Evolutionary conservation across 2,113 vertebrate species (phyloP), one percentile per base, ranked within the genome.

Genomic region (Prionailurus bengalensis): DNA sequence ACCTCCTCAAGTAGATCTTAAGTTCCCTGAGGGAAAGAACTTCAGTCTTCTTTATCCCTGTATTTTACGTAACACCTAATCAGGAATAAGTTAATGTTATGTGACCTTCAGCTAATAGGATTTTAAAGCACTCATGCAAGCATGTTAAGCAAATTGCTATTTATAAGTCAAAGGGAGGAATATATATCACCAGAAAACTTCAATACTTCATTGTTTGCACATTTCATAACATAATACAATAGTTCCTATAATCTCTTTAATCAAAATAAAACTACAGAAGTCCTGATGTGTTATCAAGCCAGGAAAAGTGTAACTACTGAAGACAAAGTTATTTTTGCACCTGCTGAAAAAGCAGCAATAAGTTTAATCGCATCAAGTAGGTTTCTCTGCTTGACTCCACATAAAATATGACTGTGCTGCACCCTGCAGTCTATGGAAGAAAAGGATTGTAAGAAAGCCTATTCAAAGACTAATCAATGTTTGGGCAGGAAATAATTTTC

Each of bases 401-500:
- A 90, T 86, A 76, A 92, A 97, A 95, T 48, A 89, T 68, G 71
- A 78, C 27, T 13, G 19, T 85, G 93, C 53, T 95, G 92, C 65
- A 94, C 96, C 93, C 93, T 97, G 83, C 21, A 94, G 94, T 88
- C 71, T 91, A 39, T 21, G n/a, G 61, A 84, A 85, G 91, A 95
- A 94, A 68, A 45, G 61, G 45, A 85, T 91, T 93, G 87, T 21
- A 87, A 91, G 79, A 92, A 95, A 97, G 33, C 14, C 91, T 63
- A 79, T 95, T 96, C 96, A 85, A 87, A 94, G 58, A 82, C 73
- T 94, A 96, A 95, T 94, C 96, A 94, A 86, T 92, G 61, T 92
- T 74, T 91, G 82, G 13, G 55, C 70, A 97, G 63, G 63, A 96
- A 97, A 94, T 89, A 84, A 90, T 91, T 94, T 74, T 84, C 93